A percentile compares a stretch with the other conserved stretches of the same genome.
These are phyloP conservation scores for Drosophila nr. perissopoda DNA, from an alignment of 2,888 invertebrate species.

Conservation along the genomic window DNA sequence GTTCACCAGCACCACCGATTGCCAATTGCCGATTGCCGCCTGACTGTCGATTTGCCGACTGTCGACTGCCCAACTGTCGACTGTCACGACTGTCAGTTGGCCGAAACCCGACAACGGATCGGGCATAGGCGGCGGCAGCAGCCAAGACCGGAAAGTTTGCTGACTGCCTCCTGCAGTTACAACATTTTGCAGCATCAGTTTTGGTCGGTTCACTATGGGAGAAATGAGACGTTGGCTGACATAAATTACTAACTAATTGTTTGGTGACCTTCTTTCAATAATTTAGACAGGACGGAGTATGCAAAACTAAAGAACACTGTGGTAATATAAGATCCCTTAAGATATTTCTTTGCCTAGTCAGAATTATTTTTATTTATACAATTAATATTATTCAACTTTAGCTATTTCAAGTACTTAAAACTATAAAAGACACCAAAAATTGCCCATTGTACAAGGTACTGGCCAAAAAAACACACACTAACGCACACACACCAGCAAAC, in stretches of 20 bases:
- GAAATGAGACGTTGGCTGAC: not conserved
- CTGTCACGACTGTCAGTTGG: conserved; percentile 19
- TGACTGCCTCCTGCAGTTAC: conserved; percentile 71
- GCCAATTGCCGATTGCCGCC: conserved; percentile 36
- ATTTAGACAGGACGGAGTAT: not conserved
- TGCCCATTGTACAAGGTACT: conserved; percentile 12
- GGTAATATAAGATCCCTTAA: not conserved
- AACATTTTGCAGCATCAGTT: conserved; percentile 66
- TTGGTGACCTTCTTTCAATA: not conserved
- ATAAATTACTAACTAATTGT: not conserved
- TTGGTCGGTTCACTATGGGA: conserved; percentile 7
- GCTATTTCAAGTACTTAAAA: not conserved
- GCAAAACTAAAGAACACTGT: not conserved
- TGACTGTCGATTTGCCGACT: conserved; percentile 35
- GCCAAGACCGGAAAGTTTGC: conserved; percentile 30
- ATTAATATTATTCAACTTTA: not conserved
- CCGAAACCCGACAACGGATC: not conserved
- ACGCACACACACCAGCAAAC: conserved; percentile 18
- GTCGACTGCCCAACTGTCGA: conserved; percentile 21
- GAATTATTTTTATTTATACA: not conserved
- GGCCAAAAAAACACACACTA: conserved; percentile 17
- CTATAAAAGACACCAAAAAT: not conserved
- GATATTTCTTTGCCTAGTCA: too few relatives aligned
- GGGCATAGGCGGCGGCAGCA: conserved; percentile 6
- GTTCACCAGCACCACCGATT: conserved; percentile 41